Percentiles rank a stretch among this genome's conserved stretches.
Evolutionary conservation across 2,797 vertebrate genomes (phyloP).

Genomic region (Rhyacichthys aspro): DNA sequence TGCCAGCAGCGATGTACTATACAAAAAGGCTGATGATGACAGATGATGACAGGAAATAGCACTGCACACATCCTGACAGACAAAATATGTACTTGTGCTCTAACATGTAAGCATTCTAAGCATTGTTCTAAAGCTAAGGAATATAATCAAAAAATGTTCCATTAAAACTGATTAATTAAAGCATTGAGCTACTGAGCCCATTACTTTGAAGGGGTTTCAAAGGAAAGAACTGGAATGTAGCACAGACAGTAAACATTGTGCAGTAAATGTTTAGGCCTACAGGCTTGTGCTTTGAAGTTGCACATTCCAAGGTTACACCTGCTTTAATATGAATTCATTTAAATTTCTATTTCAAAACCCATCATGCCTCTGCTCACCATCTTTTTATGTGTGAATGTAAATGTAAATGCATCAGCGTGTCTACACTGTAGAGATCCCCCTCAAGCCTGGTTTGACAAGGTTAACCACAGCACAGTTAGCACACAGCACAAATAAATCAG

Average conservation of each 20-base stretch:
- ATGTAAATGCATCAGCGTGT: constrained; percentile 47
- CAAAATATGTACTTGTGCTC: not conserved
- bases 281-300: constrained; percentile 61
- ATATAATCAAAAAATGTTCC: constrained; percentile 3
- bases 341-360: constrained; percentile 48
- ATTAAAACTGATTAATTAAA: constrained; percentile 14
- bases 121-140: not conserved
- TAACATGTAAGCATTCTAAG: not conserved
- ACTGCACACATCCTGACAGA: constrained; percentile 1
- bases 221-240: constrained; percentile 17
- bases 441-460: constrained; percentile 50
- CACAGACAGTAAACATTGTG: constrained; percentile 53
- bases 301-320: constrained; percentile 63
- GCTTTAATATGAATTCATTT: constrained; percentile 58
- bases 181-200: not conserved
- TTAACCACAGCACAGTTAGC: constrained; percentile 38
- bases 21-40: not conserved
- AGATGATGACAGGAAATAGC: constrained; percentile 5
- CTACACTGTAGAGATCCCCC: constrained; percentile 36
- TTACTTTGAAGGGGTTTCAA: constrained; percentile 28
- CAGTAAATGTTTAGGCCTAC: constrained; percentile 51
- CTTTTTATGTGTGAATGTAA: constrained; percentile 42
- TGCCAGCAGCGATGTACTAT: constrained; percentile 7
- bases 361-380: constrained; percentile 21
- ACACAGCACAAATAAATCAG: not conserved